Base-by-base conservation (phyloP, 2,797 vertebrate genomes). In the Sphenopsis melanotis region DNA sequence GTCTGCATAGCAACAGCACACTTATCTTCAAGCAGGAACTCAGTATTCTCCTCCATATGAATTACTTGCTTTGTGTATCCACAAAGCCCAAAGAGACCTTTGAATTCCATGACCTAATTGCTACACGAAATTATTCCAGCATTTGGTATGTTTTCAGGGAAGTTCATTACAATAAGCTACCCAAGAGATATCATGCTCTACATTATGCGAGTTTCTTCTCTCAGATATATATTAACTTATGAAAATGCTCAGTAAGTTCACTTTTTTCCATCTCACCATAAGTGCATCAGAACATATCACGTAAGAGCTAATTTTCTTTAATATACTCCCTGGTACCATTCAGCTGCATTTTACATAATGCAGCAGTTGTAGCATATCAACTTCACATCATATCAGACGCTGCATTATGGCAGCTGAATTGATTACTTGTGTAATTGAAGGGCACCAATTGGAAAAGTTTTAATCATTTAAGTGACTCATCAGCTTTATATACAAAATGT, bases 351-450 rank as follows among this genome's bases (percentile, higher is more conserved):
- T 92, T 63, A 47, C 66, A 88, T 85, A 96, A 96, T 68, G 77
- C 65, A 89, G 52, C 75, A 93, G 56, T 93, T 23, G n/a, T 50
- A 75, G 72, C 64, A 41, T 21, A 87, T 87, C 85, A 95, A 19
- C 84, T 89, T 95, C 93, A 78, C 47, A 79, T 89, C 79, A 27
- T 46, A 60, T 83, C 89, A 95, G 75, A 86, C 65, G 59, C 47
- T 65, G 52, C 77, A 60, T 89, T 90, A 93, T 59, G 39, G 85
- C 80, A 87, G 72, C 44, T 89, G 66, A 94, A 97, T 87, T 96
- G 92, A 97, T 96, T 95, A 70, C 72, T 64, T 57, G 47, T 77
- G 65, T 75, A 93, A 96, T 47, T 94, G 90, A 94, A 94, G 85
- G 78, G 70, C 65, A 93, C 39, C 0, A 0, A 77, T 20, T 89